Percentiles rank a stretch among this genome's conserved stretches.
Conservation (phyloP, 2,888 invertebrate genomes). For the Hirudinaria manillensis region DNA sequence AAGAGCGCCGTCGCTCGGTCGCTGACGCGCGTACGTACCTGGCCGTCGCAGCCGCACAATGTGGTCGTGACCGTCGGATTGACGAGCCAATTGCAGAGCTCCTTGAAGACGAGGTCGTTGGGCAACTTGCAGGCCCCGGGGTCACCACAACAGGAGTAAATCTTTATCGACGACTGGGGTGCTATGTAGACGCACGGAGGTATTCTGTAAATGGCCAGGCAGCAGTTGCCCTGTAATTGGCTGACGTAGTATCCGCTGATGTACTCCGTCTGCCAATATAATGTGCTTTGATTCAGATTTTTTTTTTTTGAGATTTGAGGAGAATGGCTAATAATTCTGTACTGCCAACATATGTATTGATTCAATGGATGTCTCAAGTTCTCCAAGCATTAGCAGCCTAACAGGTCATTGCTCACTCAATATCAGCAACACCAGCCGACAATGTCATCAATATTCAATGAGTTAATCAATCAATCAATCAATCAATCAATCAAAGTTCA, state of each 20-base stretch:
- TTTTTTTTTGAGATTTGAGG: not conserved
- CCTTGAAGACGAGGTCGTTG: slow-evolving; percentile 31
- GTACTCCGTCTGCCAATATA: slow-evolving; percentile 28
- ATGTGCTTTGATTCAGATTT: not conserved
- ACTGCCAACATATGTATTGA: not conserved
- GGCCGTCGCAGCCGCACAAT: slow-evolving; percentile 30
- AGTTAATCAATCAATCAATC: not conserved
- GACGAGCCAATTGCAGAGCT: slow-evolving; percentile 31
- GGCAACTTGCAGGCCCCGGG: slow-evolving; percentile 29
- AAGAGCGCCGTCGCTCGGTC: too few relatives aligned
- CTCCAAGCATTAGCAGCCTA: too few relatives aligned
- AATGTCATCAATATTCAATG: not conserved
- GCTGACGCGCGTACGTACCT: slow-evolving; percentile 20
- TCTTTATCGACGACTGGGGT: slow-evolving; percentile 31
- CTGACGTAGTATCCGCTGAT: slow-evolving; percentile 30
- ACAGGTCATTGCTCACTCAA: too few relatives aligned
- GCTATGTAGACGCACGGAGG: slow-evolving; percentile 33
- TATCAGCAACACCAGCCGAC: too few relatives aligned
- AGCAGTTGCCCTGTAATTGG: slow-evolving; percentile 28
- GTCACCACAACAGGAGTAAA: slow-evolving; percentile 32
- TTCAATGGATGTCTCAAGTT: not conserved
- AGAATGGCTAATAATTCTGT: not conserved
- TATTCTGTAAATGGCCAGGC: slow-evolving; percentile 29
- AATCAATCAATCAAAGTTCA: slow-evolving; percentile 4
- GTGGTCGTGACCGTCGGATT: slow-evolving; percentile 30